Percentiles rank a stretch among this genome's conserved stretches.
phyloP scores from a whole-genome alignment of 2,113 vertebrate genomes.

The Trachemys scripta region DNA sequence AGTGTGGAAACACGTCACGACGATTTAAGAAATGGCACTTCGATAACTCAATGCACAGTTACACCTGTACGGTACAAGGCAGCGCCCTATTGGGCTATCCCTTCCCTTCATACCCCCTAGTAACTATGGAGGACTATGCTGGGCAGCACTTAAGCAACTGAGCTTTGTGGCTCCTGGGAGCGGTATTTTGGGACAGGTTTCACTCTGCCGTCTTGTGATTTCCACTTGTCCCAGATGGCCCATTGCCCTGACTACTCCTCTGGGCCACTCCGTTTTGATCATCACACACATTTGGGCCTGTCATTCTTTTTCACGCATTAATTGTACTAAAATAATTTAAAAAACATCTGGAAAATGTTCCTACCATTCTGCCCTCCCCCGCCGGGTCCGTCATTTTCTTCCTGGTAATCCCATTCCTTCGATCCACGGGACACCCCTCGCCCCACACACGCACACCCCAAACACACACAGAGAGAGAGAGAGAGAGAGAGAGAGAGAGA shows the following conservation, averaged over 20 bases:
- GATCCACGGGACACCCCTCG: not conserved
- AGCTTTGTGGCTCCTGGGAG: not conserved
- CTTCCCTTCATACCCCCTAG: not conserved
- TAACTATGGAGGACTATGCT: not conserved
- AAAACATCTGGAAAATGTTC: rapidly evolving
- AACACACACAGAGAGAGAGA: not conserved
- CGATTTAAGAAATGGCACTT: not conserved
- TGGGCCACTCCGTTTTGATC: not conserved
- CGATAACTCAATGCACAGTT: no score
- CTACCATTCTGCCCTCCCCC: rapidly evolving
- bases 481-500: no score
- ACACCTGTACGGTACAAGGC: no score
- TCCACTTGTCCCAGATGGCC: not conserved
- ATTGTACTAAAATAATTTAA: rapidly evolving
- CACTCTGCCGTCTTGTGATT: not conserved
- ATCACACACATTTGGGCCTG: not conserved
- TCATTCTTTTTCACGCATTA: not conserved
- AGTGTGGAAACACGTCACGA: not conserved
- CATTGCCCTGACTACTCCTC: not conserved
- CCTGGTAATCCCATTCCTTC: not conserved
- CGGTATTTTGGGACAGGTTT: not conserved
- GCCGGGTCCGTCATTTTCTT: no score
- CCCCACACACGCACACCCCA: not conserved
- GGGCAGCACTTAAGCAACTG: no score
- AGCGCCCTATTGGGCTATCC: no score